Base-by-base conservation (phyloP, 2,113 vertebrate genomes). In the Leptobrachium leishanense region DNA sequence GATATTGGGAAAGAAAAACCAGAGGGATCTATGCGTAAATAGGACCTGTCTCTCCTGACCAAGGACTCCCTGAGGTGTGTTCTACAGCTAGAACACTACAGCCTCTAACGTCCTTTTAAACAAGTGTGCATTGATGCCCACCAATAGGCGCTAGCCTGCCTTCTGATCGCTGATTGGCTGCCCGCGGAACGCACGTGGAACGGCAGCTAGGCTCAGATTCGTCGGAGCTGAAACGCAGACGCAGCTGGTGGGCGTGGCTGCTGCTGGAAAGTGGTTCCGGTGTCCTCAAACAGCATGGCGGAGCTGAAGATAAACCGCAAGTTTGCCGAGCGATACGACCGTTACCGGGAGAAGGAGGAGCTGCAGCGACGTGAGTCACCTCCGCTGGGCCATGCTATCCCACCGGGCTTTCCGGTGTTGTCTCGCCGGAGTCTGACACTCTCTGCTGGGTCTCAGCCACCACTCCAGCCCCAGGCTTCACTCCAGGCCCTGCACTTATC, bases 311-410 rank as follows among this genome's bases (percentile, higher is more conserved):
- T 97, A 2, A 97, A 97, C 83, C 82, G 85, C 0, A 87, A 88
- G 2, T 97, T 97, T 20, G 96, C 95, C 0, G 88, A 91, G 44
- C 92, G 87, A 54, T 97, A 97, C 68, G 87, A 93, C 0, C 92
- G 91, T 66, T 97, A 97, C 82, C 92, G 95, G 59, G 94, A 95
- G 82, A 95, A 89, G 13, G 95, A 97, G 75, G 96, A 97, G 76
- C 86, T 97, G 41, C 95, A 95, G 85, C 93, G 89, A 57, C 86
- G 96, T 97, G 86, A 95, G 96, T 94, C 10, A 4, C 7, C 53
- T 15, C 57, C 6, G 43, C 9, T 11, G 5, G 2, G 41, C 42
- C 1, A 8, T 11, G 64, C 2, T 20, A 7, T 20, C 5, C 7
- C 43, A 55, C 57, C 3, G 13, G 39, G 31, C 8, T 5, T 11